Conservation (phyloP, 2,113 vertebrate genomes). For the Cnemophilus loriae region DNA sequence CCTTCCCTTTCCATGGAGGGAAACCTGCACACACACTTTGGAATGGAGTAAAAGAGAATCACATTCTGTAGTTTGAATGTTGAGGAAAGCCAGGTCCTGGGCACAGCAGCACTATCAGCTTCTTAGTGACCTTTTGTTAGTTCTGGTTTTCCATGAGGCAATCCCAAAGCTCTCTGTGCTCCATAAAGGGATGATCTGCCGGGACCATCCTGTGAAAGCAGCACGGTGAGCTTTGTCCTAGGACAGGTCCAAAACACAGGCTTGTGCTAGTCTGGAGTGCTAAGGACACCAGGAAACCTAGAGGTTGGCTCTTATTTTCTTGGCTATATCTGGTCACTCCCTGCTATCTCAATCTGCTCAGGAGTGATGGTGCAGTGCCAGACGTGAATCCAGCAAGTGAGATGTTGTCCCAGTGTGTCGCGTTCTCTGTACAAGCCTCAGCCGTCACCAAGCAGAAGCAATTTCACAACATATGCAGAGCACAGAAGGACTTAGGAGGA, state of each 20-base stretch:
- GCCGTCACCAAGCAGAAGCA: neutral
- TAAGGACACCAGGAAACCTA: neutral
- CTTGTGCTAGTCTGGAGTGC: rapidly evolving
- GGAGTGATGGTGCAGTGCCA: neutral
- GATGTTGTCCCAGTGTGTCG: neutral
- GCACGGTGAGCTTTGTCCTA: rapidly evolving
- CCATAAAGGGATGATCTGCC: neutral
- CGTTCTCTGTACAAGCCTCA: neutral
- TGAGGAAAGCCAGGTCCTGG: neutral
- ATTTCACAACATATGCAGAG: neutral
- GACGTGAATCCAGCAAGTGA: neutral
- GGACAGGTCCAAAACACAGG: neutral
- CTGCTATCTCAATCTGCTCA: neutral
- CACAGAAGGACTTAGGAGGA: neutral
- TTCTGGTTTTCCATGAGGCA: neutral
- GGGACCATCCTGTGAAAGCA: neutral
- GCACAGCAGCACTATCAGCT: neutral
- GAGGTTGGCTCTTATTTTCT: neutral
- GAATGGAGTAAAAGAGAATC: neutral
- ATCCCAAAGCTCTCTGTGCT: neutral
- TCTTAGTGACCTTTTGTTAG: neutral
- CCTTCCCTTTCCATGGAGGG: neutral
- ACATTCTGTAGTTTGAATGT: neutral
- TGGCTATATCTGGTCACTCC: neutral
- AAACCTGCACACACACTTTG: neutral